A percentile compares a stretch with the other conserved stretches of the same genome.
These are phyloP conservation scores for Thalassaphorura encarpata DNA, from an alignment of 1,140 invertebrate species.

Conservation along the genomic window DNA sequence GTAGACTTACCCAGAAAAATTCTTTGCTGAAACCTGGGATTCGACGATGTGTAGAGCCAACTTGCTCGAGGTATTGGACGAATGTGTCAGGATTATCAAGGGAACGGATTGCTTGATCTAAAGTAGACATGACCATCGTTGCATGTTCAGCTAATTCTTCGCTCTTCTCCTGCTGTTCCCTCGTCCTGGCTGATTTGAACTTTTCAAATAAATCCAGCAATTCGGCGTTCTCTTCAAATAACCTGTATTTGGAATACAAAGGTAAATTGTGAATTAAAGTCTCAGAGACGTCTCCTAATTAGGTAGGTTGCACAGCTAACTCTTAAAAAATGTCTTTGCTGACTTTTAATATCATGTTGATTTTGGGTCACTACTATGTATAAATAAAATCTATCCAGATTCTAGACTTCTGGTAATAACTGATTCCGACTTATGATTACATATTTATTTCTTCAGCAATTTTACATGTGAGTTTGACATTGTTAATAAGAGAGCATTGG, in stretches of 20 bases:
- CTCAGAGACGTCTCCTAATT: neutral
- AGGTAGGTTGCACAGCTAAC: too few relatives aligned
- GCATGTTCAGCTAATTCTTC: constrained; percentile 77
- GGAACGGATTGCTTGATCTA: constrained; percentile 69
- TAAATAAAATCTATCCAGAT: too few relatives aligned
- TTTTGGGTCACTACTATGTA: too few relatives aligned
- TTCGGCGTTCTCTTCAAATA: constrained; percentile 78
- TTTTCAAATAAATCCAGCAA: constrained; percentile 69
- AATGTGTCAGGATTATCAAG: constrained; percentile 74
- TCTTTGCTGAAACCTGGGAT: constrained; percentile 75
- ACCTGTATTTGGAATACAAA: constrained; percentile 48
- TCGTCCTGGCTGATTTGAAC: constrained; percentile 63
- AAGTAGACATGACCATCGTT: constrained; percentile 73
- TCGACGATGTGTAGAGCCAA: constrained; percentile 68
- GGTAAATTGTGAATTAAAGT: neutral
- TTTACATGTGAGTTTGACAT: too few relatives aligned
- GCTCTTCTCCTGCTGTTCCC: constrained; percentile 66
- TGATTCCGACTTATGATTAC: too few relatives aligned
- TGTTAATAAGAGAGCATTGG: too few relatives aligned
- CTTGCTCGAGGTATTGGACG: constrained; percentile 66
- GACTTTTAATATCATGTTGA: too few relatives aligned
- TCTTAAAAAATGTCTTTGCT: too few relatives aligned
- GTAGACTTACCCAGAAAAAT: constrained; percentile 76
- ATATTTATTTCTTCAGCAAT: too few relatives aligned
- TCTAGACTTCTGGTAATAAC: too few relatives aligned